Evolutionary conservation across 2,113 vertebrate genomes (phyloP).

Genomic region (Hippoglossus stenolepis): DNA sequence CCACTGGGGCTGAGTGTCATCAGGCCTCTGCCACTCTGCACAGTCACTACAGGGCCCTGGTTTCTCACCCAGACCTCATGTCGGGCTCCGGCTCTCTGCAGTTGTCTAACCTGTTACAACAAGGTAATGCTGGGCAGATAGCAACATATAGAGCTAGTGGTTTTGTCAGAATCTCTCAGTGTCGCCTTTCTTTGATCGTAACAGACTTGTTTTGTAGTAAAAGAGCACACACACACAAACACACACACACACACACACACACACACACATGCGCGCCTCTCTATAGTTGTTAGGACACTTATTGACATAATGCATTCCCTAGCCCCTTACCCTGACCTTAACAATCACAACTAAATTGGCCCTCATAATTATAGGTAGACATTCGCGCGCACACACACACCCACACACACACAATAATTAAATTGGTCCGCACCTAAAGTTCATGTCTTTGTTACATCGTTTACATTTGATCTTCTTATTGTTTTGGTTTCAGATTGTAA

Average conservation of each 20-base stretch:
- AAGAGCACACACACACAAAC: background rate
- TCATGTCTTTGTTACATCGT: no score
- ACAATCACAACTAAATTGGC: no score
- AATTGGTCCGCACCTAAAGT: no score
- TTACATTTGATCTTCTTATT: no score
- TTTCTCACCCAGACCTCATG: constrained; percentile 57
- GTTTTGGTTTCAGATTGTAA: no score
- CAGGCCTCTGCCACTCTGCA: constrained; percentile 67
- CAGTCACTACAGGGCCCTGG: constrained; percentile 64
- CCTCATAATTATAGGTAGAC: no score
- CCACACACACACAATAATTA: no score
- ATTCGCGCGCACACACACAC: no score
- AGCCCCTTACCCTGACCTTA: no score
- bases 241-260: constrained; percentile 8
- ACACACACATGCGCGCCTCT: background rate
- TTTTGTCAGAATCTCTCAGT: constrained; percentile 55
- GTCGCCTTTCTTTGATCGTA: constrained; percentile 49
- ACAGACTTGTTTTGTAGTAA: background rate
- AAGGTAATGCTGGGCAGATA: constrained; percentile 36
- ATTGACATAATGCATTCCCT: no score
- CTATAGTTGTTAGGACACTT: no score
- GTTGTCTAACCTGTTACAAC: constrained; percentile 39
- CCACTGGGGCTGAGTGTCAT: constrained; percentile 72
- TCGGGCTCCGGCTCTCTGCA: constrained; percentile 52
- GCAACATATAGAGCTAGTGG: constrained; percentile 49